These are phyloP conservation scores for Cephalopterus ornatus DNA, from an alignment of 2,113 vertebrate species.

Conservation along the genomic window DNA sequence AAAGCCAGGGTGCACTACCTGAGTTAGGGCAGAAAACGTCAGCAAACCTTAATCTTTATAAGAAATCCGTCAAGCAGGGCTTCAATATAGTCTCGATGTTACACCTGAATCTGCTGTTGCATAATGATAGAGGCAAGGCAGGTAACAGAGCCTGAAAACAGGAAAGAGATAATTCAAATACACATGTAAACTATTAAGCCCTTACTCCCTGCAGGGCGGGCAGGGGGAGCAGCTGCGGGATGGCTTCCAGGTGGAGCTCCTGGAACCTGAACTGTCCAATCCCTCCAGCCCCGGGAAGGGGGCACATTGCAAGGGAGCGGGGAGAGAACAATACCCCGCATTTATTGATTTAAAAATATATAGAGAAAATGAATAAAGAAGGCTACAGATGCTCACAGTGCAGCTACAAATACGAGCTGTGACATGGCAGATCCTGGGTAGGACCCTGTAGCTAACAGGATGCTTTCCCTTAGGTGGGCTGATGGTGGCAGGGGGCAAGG, in stretches of 20 bases:
- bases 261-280: not conserved
- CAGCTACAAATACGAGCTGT: not conserved
- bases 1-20: not conserved
- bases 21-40: not conserved
- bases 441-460: not conserved
- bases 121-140: not conserved
- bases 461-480: not conserved
- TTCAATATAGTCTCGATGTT: not conserved
- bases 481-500: not conserved
- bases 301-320: not conserved
- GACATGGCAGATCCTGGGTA: not conserved
- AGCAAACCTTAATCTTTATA: not conserved
- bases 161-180: constrained; percentile 29
- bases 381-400: not conserved
- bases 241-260: constrained; percentile 41
- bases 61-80: not conserved
- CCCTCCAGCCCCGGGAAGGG: not conserved
- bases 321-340: not conserved
- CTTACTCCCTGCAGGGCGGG: not conserved
- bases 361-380: not conserved
- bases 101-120: not conserved
- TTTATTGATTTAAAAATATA: not conserved
- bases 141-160: not conserved
- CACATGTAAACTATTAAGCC: constrained; percentile 33
- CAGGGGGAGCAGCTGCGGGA: not conserved